These are phyloP conservation scores for Drosophila paulistorum DNA, from an alignment of 1,140 invertebrate genomes.

Conservation along the genomic window DNA sequence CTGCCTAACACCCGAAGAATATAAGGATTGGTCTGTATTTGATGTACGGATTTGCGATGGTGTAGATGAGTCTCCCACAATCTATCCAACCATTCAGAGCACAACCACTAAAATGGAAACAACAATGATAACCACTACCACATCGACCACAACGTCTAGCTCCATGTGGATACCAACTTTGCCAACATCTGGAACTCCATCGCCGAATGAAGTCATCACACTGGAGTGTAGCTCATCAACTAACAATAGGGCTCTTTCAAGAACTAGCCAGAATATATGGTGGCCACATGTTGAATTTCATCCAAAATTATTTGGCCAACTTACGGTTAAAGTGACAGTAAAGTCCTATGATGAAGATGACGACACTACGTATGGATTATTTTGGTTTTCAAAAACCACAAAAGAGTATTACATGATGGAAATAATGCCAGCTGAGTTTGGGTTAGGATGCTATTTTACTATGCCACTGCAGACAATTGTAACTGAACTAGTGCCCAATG, in stretches of 20 bases:
- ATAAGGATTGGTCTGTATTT: slow-evolving; percentile 29
- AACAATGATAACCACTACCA: neutral
- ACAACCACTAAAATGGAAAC: neutral
- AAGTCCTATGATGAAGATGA: slow-evolving; percentile 15
- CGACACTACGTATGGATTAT: slow-evolving; percentile 42
- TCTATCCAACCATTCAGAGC: neutral
- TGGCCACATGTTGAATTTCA: slow-evolving; percentile 39
- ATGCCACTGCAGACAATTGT: slow-evolving; percentile 47
- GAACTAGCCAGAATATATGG: slow-evolving; percentile 12
- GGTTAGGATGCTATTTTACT: slow-evolving; percentile 56
- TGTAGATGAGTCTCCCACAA: neutral
- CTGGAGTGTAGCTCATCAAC: slow-evolving; percentile 20
- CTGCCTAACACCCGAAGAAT: slow-evolving; percentile 42
- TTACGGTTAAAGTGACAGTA: slow-evolving; percentile 38
- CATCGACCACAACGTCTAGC: neutral
- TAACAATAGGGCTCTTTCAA: neutral
- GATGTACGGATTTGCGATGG: slow-evolving; percentile 44
- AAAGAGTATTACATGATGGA: slow-evolving; percentile 52
- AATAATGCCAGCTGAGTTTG: slow-evolving; percentile 51
- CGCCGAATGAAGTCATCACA: slow-evolving; percentile 21
- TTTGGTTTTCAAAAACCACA: slow-evolving; percentile 66
- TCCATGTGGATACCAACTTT: slow-evolving; percentile 19
- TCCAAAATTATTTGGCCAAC: slow-evolving; percentile 15
- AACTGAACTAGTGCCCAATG: slow-evolving; percentile 44
- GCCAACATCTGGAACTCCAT: slow-evolving; percentile 21